phyloP scores from a whole-genome alignment of 2,888 invertebrate species.

The Ornithoptera priamus region DNA sequence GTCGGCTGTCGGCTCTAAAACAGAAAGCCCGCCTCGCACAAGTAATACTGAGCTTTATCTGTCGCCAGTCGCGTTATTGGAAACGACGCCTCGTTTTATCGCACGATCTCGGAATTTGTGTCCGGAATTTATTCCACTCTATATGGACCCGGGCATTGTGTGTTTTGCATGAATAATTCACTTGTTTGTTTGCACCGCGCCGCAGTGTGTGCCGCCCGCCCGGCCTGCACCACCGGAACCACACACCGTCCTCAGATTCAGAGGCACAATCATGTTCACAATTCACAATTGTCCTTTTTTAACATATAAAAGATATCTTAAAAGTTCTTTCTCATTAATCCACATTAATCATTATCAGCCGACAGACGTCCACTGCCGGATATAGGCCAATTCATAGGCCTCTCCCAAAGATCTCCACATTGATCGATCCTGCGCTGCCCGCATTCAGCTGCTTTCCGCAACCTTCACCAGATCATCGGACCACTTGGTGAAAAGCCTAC shows the following conservation, averaged over 20 bases:
- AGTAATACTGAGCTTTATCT: constrained; percentile 35
- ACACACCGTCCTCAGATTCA: background rate
- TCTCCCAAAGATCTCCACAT: no score
- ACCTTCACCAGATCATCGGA: no score
- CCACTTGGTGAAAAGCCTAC: no score
- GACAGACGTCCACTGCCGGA: no score
- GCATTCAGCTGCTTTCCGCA: no score
- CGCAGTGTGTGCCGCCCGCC: constrained; percentile 16
- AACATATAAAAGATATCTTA: no score
- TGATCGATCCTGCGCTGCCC: no score
- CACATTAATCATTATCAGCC: no score
- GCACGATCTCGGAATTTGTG: constrained; percentile 49
- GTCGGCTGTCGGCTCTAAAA: constrained; percentile 3
- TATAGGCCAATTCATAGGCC: no score
- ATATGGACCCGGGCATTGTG: constrained; percentile 44
- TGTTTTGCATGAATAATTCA: constrained; percentile 34
- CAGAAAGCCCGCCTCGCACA: constrained; percentile 18
- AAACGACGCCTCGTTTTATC: constrained; percentile 40
- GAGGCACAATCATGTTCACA: no score
- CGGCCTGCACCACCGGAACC: background rate
- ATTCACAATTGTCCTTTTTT: no score
- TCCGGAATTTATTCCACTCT: constrained; percentile 46
- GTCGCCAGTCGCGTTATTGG: constrained; percentile 38
- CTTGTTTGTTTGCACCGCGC: constrained; percentile 15
- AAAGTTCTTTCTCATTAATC: no score